Base-by-base conservation (phyloP, 2,113 vertebrate genomes). In the Microcebus lehilahytsara region DNA sequence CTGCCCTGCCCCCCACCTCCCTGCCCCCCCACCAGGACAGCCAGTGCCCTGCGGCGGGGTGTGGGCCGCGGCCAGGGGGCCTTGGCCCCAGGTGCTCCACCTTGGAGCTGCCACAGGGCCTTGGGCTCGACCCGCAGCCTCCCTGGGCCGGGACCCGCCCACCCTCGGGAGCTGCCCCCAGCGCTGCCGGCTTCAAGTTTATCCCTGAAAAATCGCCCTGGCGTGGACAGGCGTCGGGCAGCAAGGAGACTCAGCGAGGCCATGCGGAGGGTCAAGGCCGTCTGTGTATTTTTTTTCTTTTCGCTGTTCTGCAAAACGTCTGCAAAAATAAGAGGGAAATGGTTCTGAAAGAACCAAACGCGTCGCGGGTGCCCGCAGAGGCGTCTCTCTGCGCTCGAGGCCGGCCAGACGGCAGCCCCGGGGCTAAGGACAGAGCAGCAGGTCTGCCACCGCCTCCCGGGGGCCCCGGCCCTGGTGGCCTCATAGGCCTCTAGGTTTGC, bases 301-400 rank as follows among this genome's bases (percentile, higher is more conserved):
- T 32, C 40, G n/a, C 51, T 25, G 11, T 9, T 16, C 69, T 42
- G 32, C 23, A 49, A 2, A 14, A 56, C 77, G 13, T 87, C 87
- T 40, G 3, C 9, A 0, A 40, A 20, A 60, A 53, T 40, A 32
- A 51, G 49, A 32, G 67, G 32, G 22, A 32, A 34, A 27, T 2
- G 9, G 37, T 56, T 79, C 42, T 64, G 10, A 22, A 32, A 58
- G 62, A 53, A 66, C 46, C 23, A 0, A 27, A n/a, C n/a, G 4
- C 62, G 14, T 0, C 11, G 0, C 12, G 19, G 80, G 14, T 6
- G 10, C 66, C 53, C 0, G 0, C 0, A 19, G 1, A 6, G 5
- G 37, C 12, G 7, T 56, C 40, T 10, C 56, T 3, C 23, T 5
- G 10, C 6, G 3, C n/a, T 4, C 27, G 20, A 3, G 51, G 56